phyloP scores from a whole-genome alignment of 2,888 invertebrate genomes.

The Dichetophora obliterata region DNA sequence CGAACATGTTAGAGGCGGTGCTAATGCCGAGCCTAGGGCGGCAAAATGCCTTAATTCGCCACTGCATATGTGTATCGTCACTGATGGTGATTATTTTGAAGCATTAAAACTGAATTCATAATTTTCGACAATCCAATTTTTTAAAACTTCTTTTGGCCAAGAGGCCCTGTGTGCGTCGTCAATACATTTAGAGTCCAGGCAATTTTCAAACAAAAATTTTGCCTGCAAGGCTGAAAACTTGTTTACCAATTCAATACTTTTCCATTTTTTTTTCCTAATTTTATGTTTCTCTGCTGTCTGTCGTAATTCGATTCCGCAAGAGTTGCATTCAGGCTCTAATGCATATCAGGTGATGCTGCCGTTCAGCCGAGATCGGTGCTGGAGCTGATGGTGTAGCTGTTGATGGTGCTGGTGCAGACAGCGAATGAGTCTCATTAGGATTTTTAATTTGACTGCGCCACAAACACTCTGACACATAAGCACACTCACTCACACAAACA shows the following conservation, averaged over 20 bases:
- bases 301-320: conserved; percentile 47
- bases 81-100: no score
- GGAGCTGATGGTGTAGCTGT: conserved; percentile 44
- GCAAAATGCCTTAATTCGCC: no score
- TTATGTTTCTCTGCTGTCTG: neutral
- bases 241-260: neutral
- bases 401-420: conserved; percentile 42
- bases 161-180: no score
- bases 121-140: no score
- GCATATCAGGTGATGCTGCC: conserved; percentile 60
- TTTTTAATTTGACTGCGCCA: conserved; percentile 23
- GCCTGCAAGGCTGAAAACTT: neutral
- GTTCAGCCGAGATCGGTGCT: conserved; percentile 42
- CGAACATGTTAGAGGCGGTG: no score
- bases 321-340: conserved; percentile 56
- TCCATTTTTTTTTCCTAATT: neutral
- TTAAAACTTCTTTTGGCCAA: no score
- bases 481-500: neutral
- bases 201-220: conserved; percentile 4
- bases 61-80: no score
- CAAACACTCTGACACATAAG: neutral
- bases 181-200: neutral
- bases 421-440: conserved; percentile 22
- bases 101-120: no score
- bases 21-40: no score